phyloP scores from a whole-genome alignment of 64 coral and sea anemone genomes.

The Montipora capricornis region DNA sequence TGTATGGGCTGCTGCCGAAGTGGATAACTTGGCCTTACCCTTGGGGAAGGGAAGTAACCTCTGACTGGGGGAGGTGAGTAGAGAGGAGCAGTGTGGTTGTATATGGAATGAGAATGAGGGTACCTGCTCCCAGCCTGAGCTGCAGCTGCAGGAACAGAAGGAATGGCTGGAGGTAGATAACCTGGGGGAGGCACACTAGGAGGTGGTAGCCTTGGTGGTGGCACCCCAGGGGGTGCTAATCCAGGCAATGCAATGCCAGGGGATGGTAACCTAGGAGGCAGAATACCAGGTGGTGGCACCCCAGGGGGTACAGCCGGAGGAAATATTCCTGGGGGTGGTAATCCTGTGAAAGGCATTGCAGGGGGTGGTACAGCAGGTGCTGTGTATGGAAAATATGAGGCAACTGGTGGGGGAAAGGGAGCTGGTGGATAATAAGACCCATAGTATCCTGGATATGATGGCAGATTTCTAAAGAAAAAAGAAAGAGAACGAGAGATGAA shows the following conservation, averaged over 20 bases:
- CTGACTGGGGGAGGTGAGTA: not conserved
- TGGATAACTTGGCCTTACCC: not conserved
- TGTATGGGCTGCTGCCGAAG: not conserved
- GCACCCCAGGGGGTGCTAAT: slow-evolving; percentile 22
- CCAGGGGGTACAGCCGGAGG: slow-evolving; percentile 35
- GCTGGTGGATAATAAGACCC: slow-evolving; percentile 21
- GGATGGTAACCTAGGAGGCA: slow-evolving; percentile 4
- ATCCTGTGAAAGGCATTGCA: not conserved
- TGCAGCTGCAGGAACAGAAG: slow-evolving; percentile 26
- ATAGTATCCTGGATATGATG: slow-evolving; percentile 34
- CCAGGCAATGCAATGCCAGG: not conserved
- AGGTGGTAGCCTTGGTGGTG: not conserved
- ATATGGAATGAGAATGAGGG: not conserved
- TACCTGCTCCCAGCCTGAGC: not conserved
- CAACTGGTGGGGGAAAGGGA: slow-evolving; percentile 24
- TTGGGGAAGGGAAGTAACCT: not conserved
- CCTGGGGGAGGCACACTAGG: not conserved
- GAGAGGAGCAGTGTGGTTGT: not conserved
- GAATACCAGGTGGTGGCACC: not conserved
- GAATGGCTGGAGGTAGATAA: not conserved
- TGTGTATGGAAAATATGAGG: slow-evolving; percentile 4
- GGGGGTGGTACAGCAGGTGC: not conserved
- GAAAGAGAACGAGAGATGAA: not conserved
- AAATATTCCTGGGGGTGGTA: slow-evolving; percentile 26
- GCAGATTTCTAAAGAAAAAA: not conserved